Evolutionary conservation across 2,888 invertebrate genomes (phyloP).

Genomic region (Phyllotreta cruciferae): DNA sequence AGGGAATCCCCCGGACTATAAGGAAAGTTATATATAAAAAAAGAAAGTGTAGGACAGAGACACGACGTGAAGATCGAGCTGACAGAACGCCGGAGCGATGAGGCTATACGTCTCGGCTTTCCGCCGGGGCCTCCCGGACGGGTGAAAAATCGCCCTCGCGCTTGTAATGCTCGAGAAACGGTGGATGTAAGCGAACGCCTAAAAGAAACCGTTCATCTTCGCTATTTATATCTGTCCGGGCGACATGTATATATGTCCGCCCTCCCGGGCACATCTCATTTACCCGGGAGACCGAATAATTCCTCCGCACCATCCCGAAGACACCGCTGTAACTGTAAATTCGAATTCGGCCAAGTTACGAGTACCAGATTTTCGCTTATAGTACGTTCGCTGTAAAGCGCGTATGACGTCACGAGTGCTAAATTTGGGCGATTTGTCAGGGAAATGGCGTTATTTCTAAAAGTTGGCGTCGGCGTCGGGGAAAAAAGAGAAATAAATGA

Average conservation of each 20-base stretch:
- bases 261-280: constrained; percentile 58
- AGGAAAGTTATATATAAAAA: no score
- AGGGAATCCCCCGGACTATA: no score
- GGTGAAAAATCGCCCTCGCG: constrained; percentile 59
- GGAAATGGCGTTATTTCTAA: no score
- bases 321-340: constrained; percentile 59
- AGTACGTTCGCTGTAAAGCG: no score
- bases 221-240: constrained; percentile 58
- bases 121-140: constrained; percentile 47
- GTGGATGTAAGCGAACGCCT: constrained; percentile 38
- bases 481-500: neutral
- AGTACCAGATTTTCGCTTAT: no score
- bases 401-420: no score
- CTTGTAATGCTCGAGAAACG: constrained; percentile 42
- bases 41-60: constrained; percentile 42
- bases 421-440: no score
- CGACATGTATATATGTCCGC: constrained; percentile 58
- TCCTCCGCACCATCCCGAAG: constrained; percentile 64
- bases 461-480: no score
- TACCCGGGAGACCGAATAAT: constrained; percentile 57
- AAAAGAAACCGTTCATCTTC: constrained; percentile 56
- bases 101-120: constrained; percentile 58
- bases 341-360: constrained; percentile 52
- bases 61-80: constrained; percentile 58
- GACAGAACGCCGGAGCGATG: constrained; percentile 59